Evolutionary conservation across 2,797 vertebrate species (phyloP), one percentile per base, ranked within the genome.

Genomic region (Neoniphon sammara): DNA sequence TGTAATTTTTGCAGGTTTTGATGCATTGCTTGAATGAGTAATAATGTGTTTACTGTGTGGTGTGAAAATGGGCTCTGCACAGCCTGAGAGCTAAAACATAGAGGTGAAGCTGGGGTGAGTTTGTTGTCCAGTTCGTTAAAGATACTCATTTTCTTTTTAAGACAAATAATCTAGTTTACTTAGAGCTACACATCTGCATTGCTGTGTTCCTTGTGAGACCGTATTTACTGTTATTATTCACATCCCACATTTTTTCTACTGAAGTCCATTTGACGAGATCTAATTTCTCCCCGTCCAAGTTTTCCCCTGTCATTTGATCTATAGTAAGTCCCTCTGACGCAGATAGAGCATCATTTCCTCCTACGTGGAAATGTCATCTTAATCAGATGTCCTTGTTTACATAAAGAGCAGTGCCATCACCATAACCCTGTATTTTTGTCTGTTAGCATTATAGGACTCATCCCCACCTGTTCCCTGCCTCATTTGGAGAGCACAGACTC

Each of bases 331-430:
- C 3, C 66, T 20, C 73, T 85, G 88, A 87, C 72, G 78, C 80
- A 82, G 63, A 47, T 70, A 20, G 27, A 61, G 70, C 55, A n/a
- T 79, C 60, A 70, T 17, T 73, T 80, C 75, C 78, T 90, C 85
- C 78, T 49, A 58, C 11, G 2, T 73, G 82, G 66, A 88, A 86
- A 88, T 89, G 82, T 89, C 82, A 85, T 76, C 55, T 81, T 52
- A 74, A 81, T 89, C 80, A 78, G 64, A 65, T 47, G 63, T 73
- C 49, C 77, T 66, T 31, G 12, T 64, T 78, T 4, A 18, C 61
- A 31, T 57, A 64, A 31, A 66, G 54, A 30, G 59, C 54, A 42
- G 53, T 20, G 64, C 46, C 52, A 3, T 78, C 80, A 75, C 8
- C 1, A 0, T 18, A 72, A 53, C 62, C 49, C 3, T 23, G 11